These are phyloP conservation scores for Neodontobutis hainanensis DNA, from an alignment of 2,113 vertebrate genomes.

Conservation along the genomic window DNA sequence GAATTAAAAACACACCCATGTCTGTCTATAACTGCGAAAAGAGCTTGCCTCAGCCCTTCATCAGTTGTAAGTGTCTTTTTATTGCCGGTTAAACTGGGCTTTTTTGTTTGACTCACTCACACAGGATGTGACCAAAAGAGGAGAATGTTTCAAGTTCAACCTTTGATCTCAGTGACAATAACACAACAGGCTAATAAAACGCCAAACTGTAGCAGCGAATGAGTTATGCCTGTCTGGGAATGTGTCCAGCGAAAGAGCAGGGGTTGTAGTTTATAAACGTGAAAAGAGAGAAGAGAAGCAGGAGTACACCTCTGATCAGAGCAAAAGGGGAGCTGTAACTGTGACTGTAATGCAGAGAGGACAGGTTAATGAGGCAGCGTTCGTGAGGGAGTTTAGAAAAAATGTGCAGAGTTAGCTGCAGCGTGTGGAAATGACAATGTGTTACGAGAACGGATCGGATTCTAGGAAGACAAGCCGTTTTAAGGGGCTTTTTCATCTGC, in stretches of 20 bases:
- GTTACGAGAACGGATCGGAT: background rate
- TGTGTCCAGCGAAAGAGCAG: conserved; percentile 24
- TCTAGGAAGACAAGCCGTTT: background rate
- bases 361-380: conserved; percentile 34
- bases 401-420: conserved; percentile 25
- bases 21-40: conserved; percentile 34
- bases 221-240: conserved; percentile 66
- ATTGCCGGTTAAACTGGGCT: conserved; percentile 68
- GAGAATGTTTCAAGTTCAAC: conserved; percentile 68
- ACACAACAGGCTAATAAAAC: conserved; percentile 72
- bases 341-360: conserved; percentile 34
- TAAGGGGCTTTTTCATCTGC: too few relatives aligned
- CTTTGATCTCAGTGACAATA: conserved; percentile 76
- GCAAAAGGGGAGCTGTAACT: conserved; percentile 47
- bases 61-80: conserved; percentile 72
- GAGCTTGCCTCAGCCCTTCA: conserved; percentile 50
- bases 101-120: conserved; percentile 62
- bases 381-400: conserved; percentile 30
- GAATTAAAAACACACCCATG: conserved; percentile 32
- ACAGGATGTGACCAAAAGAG: conserved; percentile 43
- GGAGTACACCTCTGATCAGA: conserved; percentile 43
- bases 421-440: conserved; percentile 15
- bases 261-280: conserved; percentile 25
- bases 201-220: conserved; percentile 38
- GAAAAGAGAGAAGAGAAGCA: conserved; percentile 30